Conservation (phyloP, 2,888 invertebrate genomes). For the Xestia ashworthii region DNA sequence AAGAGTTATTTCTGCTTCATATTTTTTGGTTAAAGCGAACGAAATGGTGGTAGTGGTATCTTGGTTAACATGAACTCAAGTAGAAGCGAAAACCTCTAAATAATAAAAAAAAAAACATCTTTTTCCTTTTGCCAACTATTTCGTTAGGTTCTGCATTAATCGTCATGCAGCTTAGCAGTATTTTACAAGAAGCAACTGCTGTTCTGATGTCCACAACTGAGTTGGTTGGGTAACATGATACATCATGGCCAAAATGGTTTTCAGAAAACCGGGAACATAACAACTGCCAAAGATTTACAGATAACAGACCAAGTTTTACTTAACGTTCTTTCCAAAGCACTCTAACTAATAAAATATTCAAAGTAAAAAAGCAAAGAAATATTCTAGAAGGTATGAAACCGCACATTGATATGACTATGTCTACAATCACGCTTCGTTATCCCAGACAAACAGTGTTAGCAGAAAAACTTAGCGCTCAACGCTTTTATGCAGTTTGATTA, state of each 20-base stretch:
- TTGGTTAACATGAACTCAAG: background rate
- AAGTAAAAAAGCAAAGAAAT: background rate
- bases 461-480: conserved; percentile 59
- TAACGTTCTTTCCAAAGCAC: background rate
- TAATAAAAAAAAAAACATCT: background rate
- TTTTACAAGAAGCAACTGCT: background rate
- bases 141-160: background rate
- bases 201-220: no score
- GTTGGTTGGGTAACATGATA: background rate
- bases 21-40: background rate
- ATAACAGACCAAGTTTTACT: background rate
- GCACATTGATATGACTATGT: conserved; percentile 17
- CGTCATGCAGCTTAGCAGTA: background rate
- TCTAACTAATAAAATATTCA: conserved; percentile 1
- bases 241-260: background rate
- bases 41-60: no score
- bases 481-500: conserved; percentile 61
- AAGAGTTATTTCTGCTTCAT: background rate
- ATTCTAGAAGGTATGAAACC: conserved; percentile 10
- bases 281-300: background rate
- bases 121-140: background rate
- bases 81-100: background rate
- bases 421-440: conserved; percentile 69
- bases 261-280: background rate
- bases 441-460: conserved; percentile 66